Base-by-base conservation (phyloP, 2,797 vertebrate genomes). In the Hirundo rustica region DNA sequence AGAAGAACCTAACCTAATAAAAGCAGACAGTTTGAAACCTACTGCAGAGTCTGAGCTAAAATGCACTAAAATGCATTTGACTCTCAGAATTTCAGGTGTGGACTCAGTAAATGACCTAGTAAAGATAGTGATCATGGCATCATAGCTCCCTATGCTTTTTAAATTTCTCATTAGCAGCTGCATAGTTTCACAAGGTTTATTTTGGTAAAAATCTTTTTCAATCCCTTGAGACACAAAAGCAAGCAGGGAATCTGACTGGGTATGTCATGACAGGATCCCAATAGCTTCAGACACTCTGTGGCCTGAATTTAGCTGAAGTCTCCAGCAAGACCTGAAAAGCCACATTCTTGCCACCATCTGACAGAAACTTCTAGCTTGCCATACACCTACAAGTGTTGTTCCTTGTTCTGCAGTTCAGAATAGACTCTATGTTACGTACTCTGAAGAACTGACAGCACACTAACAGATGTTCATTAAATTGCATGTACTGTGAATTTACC, bases 331-430 rank as follows among this genome's bases (percentile, higher is more conserved):
- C 89, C 88, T 94, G 92, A 68, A 70, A 16, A 94, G 62, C 17
- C 32, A 92, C 87, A 93, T 96, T 96, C 88, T 91, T 92, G 57
- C 60, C 88, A 60, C 80, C 85, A 82, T 93, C 87, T 91, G 74
- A 95, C 85, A 96, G 90, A 82, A 83, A 76, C 73, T 90, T 57
- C 51, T 21, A 79, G 74, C 55, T 50, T 89, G 51, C 40, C 58
- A 29, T 73, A 72, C 53, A 88, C 80, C 95, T 96, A 54, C 64
- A 66, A 94, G 74, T 74, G 85, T 40, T 86, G 79, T n/a, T 90
- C 73, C 74, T 95, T 92, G 60, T 68, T 95, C 70, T 89, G 84
- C 57, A 85, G 51, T 58, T 80, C 60, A 70, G 36, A 54, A 27
- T 40, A 88, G 23, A 38, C 66, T 95, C 89, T 89, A 5, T 77